A percentile compares a stretch with the other conserved stretches of the same genome.
Evolutionary conservation across 2,113 vertebrate genomes (phyloP).

Genomic region (Columba livia): DNA sequence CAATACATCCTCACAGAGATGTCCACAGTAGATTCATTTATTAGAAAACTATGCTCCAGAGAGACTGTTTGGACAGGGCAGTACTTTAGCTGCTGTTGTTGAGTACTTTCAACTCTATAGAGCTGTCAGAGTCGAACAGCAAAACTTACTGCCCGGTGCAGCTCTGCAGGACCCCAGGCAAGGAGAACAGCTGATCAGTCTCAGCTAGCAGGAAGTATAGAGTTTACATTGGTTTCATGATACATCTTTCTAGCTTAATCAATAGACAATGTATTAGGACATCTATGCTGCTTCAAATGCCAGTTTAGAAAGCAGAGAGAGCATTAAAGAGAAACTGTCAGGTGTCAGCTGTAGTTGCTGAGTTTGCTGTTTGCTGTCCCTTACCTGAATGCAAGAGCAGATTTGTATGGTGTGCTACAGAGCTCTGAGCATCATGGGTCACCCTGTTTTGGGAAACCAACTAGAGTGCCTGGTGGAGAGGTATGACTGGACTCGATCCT

Average conservation of each 20-base stretch:
- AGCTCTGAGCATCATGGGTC: not conserved
- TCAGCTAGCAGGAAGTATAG: not conserved
- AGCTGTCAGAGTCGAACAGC: not conserved
- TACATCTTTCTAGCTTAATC: not conserved
- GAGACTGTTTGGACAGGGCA: not conserved
- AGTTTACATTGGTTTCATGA: not conserved
- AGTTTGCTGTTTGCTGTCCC: not conserved
- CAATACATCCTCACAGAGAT: not conserved
- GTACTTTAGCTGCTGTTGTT: not conserved
- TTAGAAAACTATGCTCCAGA: not conserved
- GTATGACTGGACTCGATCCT: not conserved
- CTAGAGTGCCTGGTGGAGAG: too few species aligned
- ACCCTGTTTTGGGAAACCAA: not conserved
- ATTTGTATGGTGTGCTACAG: not conserved
- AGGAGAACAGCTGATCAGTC: not conserved
- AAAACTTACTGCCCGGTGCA: not conserved
- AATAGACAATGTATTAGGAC: not conserved
- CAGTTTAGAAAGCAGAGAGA: not conserved
- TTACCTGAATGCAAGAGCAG: not conserved
- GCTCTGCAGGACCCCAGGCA: not conserved
- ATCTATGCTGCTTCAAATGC: not conserved
- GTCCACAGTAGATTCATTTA: not conserved
- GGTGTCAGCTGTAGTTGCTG: accelerated
- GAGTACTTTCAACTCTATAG: not conserved
- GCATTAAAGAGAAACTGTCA: not conserved